Evolutionary conservation across 2,797 vertebrate species (phyloP).

Genomic region (Botia kubotai): DNA sequence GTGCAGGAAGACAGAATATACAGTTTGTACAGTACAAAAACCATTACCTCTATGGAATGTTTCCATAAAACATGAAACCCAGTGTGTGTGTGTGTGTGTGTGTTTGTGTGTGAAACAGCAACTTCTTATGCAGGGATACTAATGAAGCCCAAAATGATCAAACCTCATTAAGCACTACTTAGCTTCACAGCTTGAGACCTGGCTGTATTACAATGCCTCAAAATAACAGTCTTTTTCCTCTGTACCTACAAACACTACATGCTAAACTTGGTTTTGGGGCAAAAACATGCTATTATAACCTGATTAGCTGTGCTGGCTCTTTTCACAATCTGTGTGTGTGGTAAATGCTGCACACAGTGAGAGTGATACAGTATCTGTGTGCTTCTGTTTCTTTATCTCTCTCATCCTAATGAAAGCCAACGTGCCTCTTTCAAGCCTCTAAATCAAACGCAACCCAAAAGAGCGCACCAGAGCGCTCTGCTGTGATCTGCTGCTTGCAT

Average conservation of each 20-base stretch:
- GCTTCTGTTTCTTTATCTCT: neutral
- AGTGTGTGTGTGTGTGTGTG: neutral
- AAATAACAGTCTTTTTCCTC: neutral
- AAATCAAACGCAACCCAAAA: conserved; percentile 43
- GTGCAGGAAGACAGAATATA: too few relatives aligned
- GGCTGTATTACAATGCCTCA: neutral
- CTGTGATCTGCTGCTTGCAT: conserved; percentile 36
- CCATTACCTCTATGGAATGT: too few relatives aligned
- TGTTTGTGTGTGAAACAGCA: neutral
- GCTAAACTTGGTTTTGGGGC: neutral
- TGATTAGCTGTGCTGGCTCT: conserved; percentile 16
- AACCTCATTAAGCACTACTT: too few relatives aligned
- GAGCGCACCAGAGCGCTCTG: conserved; percentile 21
- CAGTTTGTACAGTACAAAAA: too few relatives aligned
- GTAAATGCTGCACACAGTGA: neutral
- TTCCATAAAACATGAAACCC: too few relatives aligned
- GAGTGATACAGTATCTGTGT: conserved; percentile 14
- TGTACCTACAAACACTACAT: conserved; percentile 1
- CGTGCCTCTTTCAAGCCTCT: conserved; percentile 49
- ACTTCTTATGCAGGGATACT: neutral
- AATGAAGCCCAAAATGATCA: conserved; percentile 17
- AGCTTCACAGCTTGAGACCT: too few relatives aligned
- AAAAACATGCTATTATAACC: neutral
- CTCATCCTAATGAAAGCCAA: conserved; percentile 47
- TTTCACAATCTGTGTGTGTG: neutral